Base-by-base conservation (phyloP, 1,140 invertebrate species). In the Trichomalopsis sarcophagae region DNA sequence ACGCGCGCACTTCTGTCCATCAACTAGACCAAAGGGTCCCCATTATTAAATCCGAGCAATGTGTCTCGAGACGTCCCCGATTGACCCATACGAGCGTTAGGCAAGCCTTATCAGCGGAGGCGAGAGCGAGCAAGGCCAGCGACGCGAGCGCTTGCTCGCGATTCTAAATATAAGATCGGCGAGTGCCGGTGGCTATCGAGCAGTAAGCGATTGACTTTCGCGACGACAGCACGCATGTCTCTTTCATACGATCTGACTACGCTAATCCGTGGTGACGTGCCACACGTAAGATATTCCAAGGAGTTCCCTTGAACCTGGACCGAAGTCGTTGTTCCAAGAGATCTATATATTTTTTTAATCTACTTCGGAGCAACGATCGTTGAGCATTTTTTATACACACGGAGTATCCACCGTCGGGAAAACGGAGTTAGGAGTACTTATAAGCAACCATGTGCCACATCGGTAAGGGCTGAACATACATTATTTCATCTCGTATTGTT, bases 91-190 rank as follows among this genome's bases (percentile, higher is more conserved):
- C 27, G 27, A 55, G 4, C 17, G 17, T 55, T 17, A 55, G 27
- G n/a, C 66, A 10, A 69, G 66, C 27, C 66, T 69, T 69, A 69
- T 69, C 66, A 69, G 21, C 14, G n/a, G 33, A 4, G 3, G 2
- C 71, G 27, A 33, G 3, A 6, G 33, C 33, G 33, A 36, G 5
- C 2, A 36, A 36, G 5, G 33, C 33, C 3, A 36, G 2, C 4
- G 33, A 36, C 33, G 3, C 33, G 33, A 3, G 33, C 33, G 33
- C 33, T 36, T 36, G 33, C 33, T 36, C 2, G 69, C 66, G n/a
- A 62, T 81, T 55, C 82, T 87, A 88, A 89, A 88, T 88, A 88
- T 88, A 89, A 88, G 81, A 84, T 88, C 86, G 87, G 68, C 23
- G 68, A 71, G 10, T 27, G 10, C 23, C 66, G 66, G 66, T 27